Percentiles rank a stretch among this genome's conserved stretches.
phyloP scores from a whole-genome alignment of 2,797 vertebrate species.

The Allobates femoralis region DNA sequence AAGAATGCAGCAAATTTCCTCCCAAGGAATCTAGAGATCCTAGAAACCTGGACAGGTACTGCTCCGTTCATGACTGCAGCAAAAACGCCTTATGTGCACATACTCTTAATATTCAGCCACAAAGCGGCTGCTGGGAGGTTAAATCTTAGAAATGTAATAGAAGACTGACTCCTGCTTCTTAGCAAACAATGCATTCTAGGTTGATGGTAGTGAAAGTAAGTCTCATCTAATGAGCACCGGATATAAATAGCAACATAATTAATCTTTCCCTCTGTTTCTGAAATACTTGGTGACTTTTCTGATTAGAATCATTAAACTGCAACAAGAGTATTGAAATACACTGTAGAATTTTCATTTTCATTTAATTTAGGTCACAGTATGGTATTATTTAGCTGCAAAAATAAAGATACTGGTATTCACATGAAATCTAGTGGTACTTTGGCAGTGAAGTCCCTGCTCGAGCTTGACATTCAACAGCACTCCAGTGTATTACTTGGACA shows the following conservation, averaged over 20 bases:
- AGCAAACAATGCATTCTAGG: not conserved
- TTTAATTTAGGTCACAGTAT: constrained; percentile 31
- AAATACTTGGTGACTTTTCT: constrained; percentile 5
- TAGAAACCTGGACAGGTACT: too few species aligned
- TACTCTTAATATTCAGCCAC: not conserved
- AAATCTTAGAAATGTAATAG: not conserved
- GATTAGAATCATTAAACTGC: constrained; percentile 28
- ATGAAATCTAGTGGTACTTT: not conserved
- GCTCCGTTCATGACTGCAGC: too few species aligned
- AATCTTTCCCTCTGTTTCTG: constrained; percentile 24
- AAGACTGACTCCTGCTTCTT: not conserved
- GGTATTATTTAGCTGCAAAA: constrained; percentile 4
- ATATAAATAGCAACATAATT: constrained; percentile 36
- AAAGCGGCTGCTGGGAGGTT: not conserved
- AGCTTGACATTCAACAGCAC: not conserved
- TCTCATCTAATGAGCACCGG: not conserved
- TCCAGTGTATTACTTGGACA: not conserved
- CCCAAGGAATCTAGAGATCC: too few species aligned
- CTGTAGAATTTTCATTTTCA: not conserved
- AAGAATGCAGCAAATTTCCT: too few species aligned
- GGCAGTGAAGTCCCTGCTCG: not conserved
- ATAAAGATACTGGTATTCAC: not conserved
- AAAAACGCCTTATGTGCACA: too few species aligned
- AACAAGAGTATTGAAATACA: constrained; percentile 21
- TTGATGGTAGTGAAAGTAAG: not conserved